Evolutionary conservation across 1,140 invertebrate genomes (phyloP).

Genomic region (Leptinotarsa texana): DNA sequence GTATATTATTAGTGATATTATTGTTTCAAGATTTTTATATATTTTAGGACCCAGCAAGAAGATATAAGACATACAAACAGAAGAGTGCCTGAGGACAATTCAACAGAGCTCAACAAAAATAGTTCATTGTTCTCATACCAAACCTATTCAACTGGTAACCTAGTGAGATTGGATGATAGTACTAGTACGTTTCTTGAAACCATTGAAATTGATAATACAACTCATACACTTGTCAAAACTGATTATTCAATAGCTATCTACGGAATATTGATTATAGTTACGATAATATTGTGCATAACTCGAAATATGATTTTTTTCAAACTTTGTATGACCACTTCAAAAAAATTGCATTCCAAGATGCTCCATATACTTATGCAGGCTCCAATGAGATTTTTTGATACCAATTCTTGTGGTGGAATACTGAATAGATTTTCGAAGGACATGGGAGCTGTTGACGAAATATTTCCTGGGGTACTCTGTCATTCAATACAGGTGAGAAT

Average conservation of each 20-base stretch:
- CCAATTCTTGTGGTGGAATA: slow-evolving; percentile 65
- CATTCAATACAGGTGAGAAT: background rate
- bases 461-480: background rate
- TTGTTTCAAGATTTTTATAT: background rate
- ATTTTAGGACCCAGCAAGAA: slow-evolving; percentile 10
- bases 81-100: no score
- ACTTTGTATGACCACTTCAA: slow-evolving; percentile 75
- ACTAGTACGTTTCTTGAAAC: slow-evolving; percentile 29
- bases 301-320: slow-evolving; percentile 74
- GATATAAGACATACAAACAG: background rate
- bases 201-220: slow-evolving; percentile 27
- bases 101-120: background rate
- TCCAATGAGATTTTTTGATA: slow-evolving; percentile 75
- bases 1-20: background rate
- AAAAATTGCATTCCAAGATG: slow-evolving; percentile 77
- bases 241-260: slow-evolving; percentile 54
- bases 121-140: background rate
- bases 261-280: slow-evolving; percentile 47
- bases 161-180: no score
- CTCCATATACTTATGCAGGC: slow-evolving; percentile 59
- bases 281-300: slow-evolving; percentile 54
- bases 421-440: slow-evolving; percentile 79
- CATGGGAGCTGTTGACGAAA: slow-evolving; percentile 74
- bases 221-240: slow-evolving; percentile 35
- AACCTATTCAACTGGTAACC: slow-evolving; percentile 51